phyloP scores from a whole-genome alignment of 2,113 vertebrate genomes.

The Trichechus manatus region DNA sequence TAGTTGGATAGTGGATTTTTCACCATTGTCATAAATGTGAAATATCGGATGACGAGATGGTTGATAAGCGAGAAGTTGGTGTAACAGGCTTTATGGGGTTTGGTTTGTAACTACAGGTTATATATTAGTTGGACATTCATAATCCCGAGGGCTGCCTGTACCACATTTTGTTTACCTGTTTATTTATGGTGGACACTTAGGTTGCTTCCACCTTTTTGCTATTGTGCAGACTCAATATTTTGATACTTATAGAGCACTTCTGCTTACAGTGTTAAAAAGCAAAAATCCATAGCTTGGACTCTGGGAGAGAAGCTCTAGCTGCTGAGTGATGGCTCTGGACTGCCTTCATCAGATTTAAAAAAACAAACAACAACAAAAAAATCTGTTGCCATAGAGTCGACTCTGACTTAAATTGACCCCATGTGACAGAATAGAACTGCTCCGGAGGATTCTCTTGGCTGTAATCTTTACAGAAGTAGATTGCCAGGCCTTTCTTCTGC shows the following conservation, averaged over 20 bases:
- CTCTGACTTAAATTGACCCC: background rate
- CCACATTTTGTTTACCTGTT: background rate
- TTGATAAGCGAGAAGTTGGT: no score
- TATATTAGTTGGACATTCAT: no score
- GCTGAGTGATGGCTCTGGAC: background rate
- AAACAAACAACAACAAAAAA: background rate
- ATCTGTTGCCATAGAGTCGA: background rate
- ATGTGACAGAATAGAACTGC: background rate
- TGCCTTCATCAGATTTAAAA: rapidly evolving
- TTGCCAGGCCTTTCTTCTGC: background rate
- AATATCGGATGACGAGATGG: no score
- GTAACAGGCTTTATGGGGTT: no score
- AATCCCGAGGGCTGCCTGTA: no score
- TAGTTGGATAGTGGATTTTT: no score
- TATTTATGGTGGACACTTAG: background rate
- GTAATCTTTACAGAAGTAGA: background rate
- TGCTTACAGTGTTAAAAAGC: background rate
- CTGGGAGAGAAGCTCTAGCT: background rate
- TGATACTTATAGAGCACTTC: background rate
- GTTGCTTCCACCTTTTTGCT: background rate
- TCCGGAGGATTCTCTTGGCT: background rate
- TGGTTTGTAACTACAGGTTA: no score
- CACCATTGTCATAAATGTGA: no score
- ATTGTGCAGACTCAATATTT: background rate
- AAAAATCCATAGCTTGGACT: background rate